Evolutionary conservation across 2,797 vertebrate genomes (phyloP).

Genomic region (Sciurus vulgaris): DNA sequence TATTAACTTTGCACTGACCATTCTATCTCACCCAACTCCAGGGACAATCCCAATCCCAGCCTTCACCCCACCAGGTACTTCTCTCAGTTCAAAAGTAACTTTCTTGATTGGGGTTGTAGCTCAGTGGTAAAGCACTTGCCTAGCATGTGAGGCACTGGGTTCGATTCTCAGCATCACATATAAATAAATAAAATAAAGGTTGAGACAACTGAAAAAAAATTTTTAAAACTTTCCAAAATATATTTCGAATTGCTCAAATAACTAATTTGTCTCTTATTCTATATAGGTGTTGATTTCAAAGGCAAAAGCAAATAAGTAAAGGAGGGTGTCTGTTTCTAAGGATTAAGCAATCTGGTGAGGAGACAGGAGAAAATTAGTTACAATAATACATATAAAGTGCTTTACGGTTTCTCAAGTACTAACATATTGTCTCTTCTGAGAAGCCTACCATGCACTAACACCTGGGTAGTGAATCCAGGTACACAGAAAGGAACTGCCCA

Average conservation of each 20-base stretch:
- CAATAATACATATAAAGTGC: background rate
- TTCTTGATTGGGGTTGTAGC: too few relatives aligned
- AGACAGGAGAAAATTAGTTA: background rate
- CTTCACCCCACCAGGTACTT: background rate
- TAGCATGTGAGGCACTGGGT: too few relatives aligned
- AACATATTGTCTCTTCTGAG: background rate
- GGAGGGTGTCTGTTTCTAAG: background rate
- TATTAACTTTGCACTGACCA: background rate
- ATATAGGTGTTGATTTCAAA: background rate
- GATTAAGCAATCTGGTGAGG: background rate
- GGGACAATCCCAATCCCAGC: background rate
- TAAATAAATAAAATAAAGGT: too few relatives aligned
- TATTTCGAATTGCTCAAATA: background rate
- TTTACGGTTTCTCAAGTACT: background rate
- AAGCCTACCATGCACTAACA: background rate
- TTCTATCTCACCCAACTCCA: background rate
- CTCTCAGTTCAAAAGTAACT: background rate
- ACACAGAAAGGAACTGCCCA: background rate
- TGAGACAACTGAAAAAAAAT: too few relatives aligned
- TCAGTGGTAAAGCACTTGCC: too few relatives aligned
- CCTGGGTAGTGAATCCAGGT: background rate
- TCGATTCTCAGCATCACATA: too few relatives aligned
- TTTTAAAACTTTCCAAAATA: background rate
- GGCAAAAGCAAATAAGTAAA: background rate
- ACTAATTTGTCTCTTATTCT: constrained; percentile 22